Percentiles rank a stretch among this genome's conserved stretches.
These are phyloP conservation scores for Ectropis grisescens DNA, from an alignment of 1,140 invertebrate genomes.

Conservation along the genomic window DNA sequence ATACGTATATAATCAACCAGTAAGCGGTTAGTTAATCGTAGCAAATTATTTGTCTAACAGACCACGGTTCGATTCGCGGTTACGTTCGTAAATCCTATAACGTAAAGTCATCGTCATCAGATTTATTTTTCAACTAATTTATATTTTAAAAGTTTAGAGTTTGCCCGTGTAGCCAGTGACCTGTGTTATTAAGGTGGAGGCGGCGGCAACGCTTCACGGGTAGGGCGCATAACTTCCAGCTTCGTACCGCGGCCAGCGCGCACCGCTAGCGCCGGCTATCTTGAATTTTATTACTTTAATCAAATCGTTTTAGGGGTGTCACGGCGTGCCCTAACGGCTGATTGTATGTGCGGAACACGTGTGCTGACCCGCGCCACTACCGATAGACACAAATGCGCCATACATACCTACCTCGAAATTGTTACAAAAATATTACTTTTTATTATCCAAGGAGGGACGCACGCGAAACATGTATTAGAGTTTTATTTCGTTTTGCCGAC, in stretches of 20 bases:
- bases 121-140: too few relatives aligned
- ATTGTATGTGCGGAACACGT: constrained; percentile 31
- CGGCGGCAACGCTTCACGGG: constrained; percentile 28
- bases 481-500: constrained; percentile 15
- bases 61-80: too few relatives aligned
- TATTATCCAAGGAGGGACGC: constrained; percentile 22
- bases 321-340: constrained; percentile 34
- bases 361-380: constrained; percentile 32
- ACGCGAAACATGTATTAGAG: constrained; percentile 34
- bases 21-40: too few relatives aligned
- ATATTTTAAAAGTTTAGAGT: too few relatives aligned
- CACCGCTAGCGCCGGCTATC: constrained; percentile 23
- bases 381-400: constrained; percentile 8
- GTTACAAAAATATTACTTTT: constrained; percentile 25
- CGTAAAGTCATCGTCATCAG: too few relatives aligned
- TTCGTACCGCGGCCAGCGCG: constrained; percentile 32
- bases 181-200: constrained; percentile 65
- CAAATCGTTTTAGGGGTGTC: constrained; percentile 49
- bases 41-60: too few relatives aligned
- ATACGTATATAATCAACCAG: too few relatives aligned
- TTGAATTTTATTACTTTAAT: constrained; percentile 58
- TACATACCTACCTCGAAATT: constrained; percentile 18
- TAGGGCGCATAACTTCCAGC: constrained; percentile 46
- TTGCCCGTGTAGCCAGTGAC: constrained; percentile 52
- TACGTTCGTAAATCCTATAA: too few relatives aligned